Conservation (phyloP, 2,888 invertebrate genomes). For the Cactoblastis cactorum region DNA sequence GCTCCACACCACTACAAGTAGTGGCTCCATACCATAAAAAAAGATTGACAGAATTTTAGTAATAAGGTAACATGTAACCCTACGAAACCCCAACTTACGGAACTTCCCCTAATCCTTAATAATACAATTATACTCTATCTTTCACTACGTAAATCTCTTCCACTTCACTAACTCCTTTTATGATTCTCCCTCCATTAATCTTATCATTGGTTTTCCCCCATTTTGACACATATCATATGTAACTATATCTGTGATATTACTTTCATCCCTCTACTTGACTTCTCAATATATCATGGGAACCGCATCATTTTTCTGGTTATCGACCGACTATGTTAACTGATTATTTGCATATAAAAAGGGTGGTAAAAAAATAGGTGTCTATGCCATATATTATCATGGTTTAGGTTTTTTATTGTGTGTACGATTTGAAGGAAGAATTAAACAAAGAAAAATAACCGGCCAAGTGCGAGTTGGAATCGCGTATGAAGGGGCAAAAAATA, state of each 20-base stretch:
- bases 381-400: too few species aligned
- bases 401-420: too few species aligned
- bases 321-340: background rate
- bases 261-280: slow-evolving; percentile 6
- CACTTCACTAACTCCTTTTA: slow-evolving; percentile 2
- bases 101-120: background rate
- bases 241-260: background rate
- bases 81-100: too few species aligned
- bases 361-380: too few species aligned
- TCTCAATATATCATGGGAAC: background rate
- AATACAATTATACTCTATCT: background rate
- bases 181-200: slow-evolving; percentile 1
- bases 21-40: too few species aligned
- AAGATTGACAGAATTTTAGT: too few species aligned
- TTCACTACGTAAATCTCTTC: background rate
- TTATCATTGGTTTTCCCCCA: background rate
- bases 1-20: too few species aligned
- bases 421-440: too few species aligned
- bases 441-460: too few species aligned
- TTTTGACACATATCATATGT: slow-evolving; percentile 4
- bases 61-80: background rate
- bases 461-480: too few species aligned
- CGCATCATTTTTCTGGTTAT: background rate
- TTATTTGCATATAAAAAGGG: too few species aligned
- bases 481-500: too few species aligned